Base-by-base conservation (phyloP, 2,113 vertebrate species). In the Chunga burmeisteri region DNA sequence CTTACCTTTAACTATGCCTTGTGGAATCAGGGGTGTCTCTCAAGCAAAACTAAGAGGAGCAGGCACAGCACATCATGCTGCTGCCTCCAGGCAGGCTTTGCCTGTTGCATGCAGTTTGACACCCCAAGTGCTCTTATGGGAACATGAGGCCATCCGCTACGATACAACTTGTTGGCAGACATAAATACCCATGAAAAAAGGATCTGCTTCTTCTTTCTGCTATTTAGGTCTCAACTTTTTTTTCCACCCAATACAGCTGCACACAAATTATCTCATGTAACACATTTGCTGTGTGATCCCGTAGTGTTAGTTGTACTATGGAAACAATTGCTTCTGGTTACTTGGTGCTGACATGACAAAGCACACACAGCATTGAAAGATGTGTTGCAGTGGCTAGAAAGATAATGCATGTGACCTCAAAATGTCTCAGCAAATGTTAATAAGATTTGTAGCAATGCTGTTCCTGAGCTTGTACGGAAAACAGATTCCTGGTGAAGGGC, bases 281-380 rank as follows among this genome's bases (percentile, higher is more conserved):
- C 87, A 96, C 83, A 63, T 90, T 72, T 95, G 87, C 86, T 59
- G 30, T 81, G 88, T 61, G 49, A 22, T 87, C 70, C 81, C 1
- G 0, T 44, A 62, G 62, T 55, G 40, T 85, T 84, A 89, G 30
- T 81, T 61, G 75, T 95, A 78, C 78, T 78, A 12, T 87, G 63
- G 82, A 96, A 97, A 92, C 70, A 84, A 79, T 88, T 96, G 66
- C 73, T 80, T 85, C 84, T 91, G 83, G 70, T 86, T 93, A 70
- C 66, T 86, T 10, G 62, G 92, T 91, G 91, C 80, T 95, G 94
- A 96, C 96, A 82, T 90, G 92, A 95, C 80, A 73, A 95, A 94
- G 80, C 73, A 74, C 53, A 26, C 59, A 2, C 74, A 86, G 68
- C 63, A 49, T 1, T 70, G 71, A 85, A 81, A 86, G 79, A 85